Evolutionary conservation across 1,140 invertebrate species (phyloP), one percentile per base, ranked within the genome.

Genomic region (Pseudomyrmex concolor): DNA sequence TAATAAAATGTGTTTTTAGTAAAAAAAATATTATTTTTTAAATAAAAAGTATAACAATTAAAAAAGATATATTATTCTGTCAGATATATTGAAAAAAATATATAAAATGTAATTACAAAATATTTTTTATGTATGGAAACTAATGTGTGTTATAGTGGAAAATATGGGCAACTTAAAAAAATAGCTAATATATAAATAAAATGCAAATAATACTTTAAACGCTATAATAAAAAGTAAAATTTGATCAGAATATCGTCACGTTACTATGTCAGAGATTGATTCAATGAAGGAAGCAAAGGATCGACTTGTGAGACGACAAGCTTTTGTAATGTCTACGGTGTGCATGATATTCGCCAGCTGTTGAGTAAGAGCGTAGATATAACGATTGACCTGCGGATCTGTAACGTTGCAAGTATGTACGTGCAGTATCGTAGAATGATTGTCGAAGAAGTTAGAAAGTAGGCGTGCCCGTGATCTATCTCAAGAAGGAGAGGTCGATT

Each of bases 391-490:
- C 62, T 68, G 73, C 43, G 19, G 48, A 66, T 83, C 76, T 83
- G 60, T 77, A 83, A 48, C 25, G 34, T 83, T 50, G 60, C 25
- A 54, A 1, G 25, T n/a, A 66, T 15, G 48, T 62, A 19, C 54
- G 43, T 76, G 68, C 55, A 19, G 77, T 89, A 84, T 86, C 73
- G 73, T 84, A 80, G 81, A 88, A 86, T 83, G 89, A 90, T 91
- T 89, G 90, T 90, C 86, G 90, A 89, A 89, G 88, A 91, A 91
- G 89, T 90, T 92, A 91, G 89, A 93, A 92, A 91, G 90, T 92
- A 89, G 91, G 92, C 89, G 91, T 90, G 92, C 81, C 88, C 74
- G 22, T 84, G 82, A 89, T 92, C 88, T 89, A 90, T 91, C 87
- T 90, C 84, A 89, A 78, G 45, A 78, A 74, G 54, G 67, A 87